These are phyloP conservation scores for Ranitomeya variabilis DNA, from an alignment of 2,113 vertebrate genomes.

Conservation along the genomic window DNA sequence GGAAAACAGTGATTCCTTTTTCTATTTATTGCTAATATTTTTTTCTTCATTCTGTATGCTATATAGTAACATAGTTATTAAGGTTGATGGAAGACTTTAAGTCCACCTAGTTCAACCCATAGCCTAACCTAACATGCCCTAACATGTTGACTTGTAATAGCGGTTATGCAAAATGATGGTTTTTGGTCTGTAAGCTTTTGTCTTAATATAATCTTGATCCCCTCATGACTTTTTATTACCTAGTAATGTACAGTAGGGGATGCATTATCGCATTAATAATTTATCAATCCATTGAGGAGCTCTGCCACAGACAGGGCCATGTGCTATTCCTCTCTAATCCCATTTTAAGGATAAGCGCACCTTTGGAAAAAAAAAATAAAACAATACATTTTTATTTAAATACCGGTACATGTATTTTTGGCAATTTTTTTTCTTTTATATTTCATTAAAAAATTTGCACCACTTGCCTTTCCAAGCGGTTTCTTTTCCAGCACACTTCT, in stretches of 20 bases:
- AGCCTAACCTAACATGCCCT: too few relatives aligned
- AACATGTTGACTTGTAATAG: too few relatives aligned
- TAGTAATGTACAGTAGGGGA: slow-evolving; percentile 4
- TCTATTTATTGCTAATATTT: background rate
- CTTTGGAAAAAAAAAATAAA: too few relatives aligned
- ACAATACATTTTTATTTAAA: too few relatives aligned
- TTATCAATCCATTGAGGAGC: background rate
- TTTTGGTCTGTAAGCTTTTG: background rate
- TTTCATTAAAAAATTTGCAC: too few relatives aligned
- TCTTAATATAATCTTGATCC: background rate
- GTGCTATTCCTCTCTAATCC: background rate
- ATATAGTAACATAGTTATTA: too few relatives aligned
- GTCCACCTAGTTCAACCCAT: too few relatives aligned
- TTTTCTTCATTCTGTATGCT: background rate
- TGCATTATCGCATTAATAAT: slow-evolving; percentile 31
- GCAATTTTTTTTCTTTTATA: too few relatives aligned
- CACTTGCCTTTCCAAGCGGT: too few relatives aligned
- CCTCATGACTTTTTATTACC: slow-evolving; percentile 26
- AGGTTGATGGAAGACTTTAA: too few relatives aligned
- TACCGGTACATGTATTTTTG: too few relatives aligned
- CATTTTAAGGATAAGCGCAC: background rate
- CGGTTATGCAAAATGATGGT: background rate
- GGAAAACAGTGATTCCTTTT: background rate
- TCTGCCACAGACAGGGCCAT: background rate
- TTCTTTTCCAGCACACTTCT: too few relatives aligned